These are phyloP conservation scores for Cololabis saira DNA, from an alignment of 2,113 vertebrate genomes.

Conservation along the genomic window DNA sequence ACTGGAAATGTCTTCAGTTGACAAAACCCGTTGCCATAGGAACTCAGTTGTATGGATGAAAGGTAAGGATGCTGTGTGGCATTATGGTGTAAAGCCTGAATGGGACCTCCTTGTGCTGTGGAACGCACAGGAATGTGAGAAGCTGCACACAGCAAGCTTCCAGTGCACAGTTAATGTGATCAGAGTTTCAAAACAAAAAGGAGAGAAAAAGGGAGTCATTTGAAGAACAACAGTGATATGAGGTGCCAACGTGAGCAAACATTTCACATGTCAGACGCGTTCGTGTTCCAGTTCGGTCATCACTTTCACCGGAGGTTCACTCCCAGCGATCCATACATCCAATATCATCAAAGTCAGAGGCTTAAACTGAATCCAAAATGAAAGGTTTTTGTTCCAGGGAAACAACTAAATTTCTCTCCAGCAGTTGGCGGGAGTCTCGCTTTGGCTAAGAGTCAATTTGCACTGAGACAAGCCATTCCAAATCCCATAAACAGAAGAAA, in stretches of 20 bases:
- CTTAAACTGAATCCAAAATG: conserved; percentile 42
- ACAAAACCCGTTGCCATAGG: conserved; percentile 76
- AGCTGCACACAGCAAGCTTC: too few relatives aligned
- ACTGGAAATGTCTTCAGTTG: conserved; percentile 39
- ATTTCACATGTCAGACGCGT: conserved; percentile 10
- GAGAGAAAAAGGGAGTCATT: background rate
- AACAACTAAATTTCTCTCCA: conserved; percentile 37
- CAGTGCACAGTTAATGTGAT: conserved; percentile 5
- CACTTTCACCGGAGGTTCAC: conserved; percentile 18
- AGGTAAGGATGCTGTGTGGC: conserved; percentile 48
- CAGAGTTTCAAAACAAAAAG: background rate
- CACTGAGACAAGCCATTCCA: conserved; percentile 53
- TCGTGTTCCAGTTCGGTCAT: background rate
- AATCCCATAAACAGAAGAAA: conserved; percentile 62
- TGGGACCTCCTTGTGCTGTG: too few relatives aligned
- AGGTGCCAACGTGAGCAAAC: conserved; percentile 2
- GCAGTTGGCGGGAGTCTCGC: conserved; percentile 40
- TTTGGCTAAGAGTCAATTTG: conserved; percentile 63
- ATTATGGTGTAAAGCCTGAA: conserved; percentile 27
- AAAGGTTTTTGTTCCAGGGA: conserved; percentile 49
- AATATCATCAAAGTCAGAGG: conserved; percentile 19
- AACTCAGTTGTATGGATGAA: conserved; percentile 67
- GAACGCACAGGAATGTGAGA: too few relatives aligned
- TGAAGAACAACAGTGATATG: conserved; percentile 5
- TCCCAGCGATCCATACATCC: conserved; percentile 34